phyloP scores from a whole-genome alignment of 2,113 vertebrate genomes.

The Toxotes chatareus region DNA sequence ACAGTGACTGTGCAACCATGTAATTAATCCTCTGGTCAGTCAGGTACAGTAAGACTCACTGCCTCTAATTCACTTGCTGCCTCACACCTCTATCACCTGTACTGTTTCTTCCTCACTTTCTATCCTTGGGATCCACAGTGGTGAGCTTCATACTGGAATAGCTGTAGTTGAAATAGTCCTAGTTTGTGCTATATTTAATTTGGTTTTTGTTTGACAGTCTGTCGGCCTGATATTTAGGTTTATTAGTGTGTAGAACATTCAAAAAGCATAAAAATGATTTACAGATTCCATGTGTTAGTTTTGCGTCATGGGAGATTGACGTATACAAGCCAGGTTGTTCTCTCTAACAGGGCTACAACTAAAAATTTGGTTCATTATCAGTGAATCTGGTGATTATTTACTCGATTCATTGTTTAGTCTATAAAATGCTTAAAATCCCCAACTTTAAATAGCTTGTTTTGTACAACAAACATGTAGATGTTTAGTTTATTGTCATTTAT shows the following conservation, averaged over 20 bases:
- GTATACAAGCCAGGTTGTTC: too few species aligned
- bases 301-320: too few species aligned
- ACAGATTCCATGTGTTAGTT: too few species aligned
- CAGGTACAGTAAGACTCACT: conserved; percentile 33
- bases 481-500: too few species aligned
- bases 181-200: not conserved
- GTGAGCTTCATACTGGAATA: conserved; percentile 59
- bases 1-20: conserved; percentile 41
- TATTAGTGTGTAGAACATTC: not conserved
- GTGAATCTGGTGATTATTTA: not conserved
- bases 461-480: too few species aligned
- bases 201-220: not conserved
- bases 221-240: not conserved
- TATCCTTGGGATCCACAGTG: conserved; percentile 46
- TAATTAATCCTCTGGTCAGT: conserved; percentile 57
- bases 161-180: not conserved
- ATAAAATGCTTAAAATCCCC: too few species aligned
- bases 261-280: not conserved
- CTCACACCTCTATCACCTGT: conserved; percentile 11
- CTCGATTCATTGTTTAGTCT: too few species aligned
- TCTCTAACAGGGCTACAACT: not conserved
- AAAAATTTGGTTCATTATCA: not conserved
- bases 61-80: conserved; percentile 47
- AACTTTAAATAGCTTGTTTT: too few species aligned
- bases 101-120: conserved; percentile 25